A percentile compares a stretch with the other conserved stretches of the same genome.
phyloP scores from a whole-genome alignment of 2,113 vertebrate species.

The Campylomormyrus tamandua region DNA sequence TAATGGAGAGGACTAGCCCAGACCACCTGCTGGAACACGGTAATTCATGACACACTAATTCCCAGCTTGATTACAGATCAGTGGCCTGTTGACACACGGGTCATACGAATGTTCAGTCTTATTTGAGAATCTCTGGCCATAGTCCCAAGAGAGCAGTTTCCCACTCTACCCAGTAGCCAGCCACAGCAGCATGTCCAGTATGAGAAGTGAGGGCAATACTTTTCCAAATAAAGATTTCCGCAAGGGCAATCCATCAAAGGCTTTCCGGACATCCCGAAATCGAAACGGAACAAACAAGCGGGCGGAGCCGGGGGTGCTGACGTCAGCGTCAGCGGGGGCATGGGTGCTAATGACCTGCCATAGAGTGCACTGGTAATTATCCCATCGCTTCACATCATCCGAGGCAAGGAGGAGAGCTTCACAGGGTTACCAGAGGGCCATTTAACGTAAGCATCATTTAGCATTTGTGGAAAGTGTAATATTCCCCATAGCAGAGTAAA shows the following conservation, averaged over 20 bases:
- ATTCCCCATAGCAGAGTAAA: neutral
- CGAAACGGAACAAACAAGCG: constrained; percentile 2
- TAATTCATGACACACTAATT: neutral
- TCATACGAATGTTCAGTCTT: neutral
- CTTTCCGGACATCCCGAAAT: neutral
- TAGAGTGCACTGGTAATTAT: neutral
- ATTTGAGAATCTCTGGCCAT: neutral
- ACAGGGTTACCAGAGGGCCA: neutral
- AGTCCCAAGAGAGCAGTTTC: neutral
- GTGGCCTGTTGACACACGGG: neutral
- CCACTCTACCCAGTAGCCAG: neutral
- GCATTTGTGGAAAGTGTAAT: neutral
- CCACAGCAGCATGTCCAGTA: neutral
- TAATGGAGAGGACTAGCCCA: neutral
- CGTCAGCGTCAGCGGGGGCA: neutral
- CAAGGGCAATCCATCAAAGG: constrained; percentile 5
- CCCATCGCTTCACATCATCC: neutral
- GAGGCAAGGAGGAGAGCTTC: neutral
- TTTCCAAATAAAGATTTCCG: neutral
- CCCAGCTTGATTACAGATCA: neutral
- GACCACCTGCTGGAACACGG: neutral
- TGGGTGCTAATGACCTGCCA: neutral
- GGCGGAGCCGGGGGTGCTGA: neutral
- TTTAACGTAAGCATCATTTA: neutral
- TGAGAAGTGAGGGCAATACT: neutral